phyloP scores from a whole-genome alignment of 2,113 vertebrate genomes.

The Anthoscopus minutus region DNA sequence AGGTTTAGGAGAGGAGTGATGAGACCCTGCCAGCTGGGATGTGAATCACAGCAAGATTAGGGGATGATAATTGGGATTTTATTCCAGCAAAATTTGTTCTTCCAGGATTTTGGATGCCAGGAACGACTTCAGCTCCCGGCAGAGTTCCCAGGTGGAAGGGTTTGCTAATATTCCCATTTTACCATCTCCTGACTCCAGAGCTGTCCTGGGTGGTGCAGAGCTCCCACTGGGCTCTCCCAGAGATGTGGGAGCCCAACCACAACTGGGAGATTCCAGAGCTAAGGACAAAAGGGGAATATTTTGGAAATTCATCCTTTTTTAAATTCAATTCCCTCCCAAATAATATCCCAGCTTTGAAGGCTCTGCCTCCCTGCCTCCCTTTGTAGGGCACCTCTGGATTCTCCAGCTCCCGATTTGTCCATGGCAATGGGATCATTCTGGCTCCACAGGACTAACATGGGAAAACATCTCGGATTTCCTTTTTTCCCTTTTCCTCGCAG shows the following conservation, averaged over 20 bases:
- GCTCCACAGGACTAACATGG: not conserved
- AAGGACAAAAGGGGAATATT: not conserved
- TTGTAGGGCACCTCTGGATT: not conserved
- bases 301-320: not conserved
- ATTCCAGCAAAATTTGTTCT: too few species aligned
- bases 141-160: not conserved
- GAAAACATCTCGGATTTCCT: not conserved
- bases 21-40: not conserved
- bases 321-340: too few species aligned
- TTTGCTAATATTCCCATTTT: not conserved
- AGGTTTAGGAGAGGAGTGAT: not conserved
- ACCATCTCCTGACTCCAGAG: not conserved
- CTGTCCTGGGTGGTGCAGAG: not conserved
- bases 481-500: not conserved
- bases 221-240: accelerated
- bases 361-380: not conserved
- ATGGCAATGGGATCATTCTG: not conserved
- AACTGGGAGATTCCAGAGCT: accelerated
- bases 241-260: not conserved
- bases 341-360: not conserved
- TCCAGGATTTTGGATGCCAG: not conserved
- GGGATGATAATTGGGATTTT: accelerated
- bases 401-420: not conserved
- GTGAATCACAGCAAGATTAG: not conserved
- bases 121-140: accelerated